Evolutionary conservation across 1,140 invertebrate species (phyloP).

Genomic region (Drosophila kohkoa): DNA sequence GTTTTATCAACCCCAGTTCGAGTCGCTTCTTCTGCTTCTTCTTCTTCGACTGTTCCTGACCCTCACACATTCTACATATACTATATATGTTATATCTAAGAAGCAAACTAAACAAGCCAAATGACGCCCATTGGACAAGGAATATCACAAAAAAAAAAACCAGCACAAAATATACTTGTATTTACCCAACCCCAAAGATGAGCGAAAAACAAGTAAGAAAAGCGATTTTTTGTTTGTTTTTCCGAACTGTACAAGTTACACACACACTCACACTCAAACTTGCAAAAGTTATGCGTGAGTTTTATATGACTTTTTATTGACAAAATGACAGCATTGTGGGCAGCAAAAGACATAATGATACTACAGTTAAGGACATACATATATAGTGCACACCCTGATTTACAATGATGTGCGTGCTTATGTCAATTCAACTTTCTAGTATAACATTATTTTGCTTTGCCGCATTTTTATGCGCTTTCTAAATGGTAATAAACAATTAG

Average conservation of each 20-base stretch:
- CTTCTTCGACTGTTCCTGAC: not conserved
- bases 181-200: constrained; percentile 35
- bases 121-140: constrained; percentile 47
- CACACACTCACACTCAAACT: not conserved
- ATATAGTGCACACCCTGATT: constrained; percentile 4
- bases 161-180: constrained; percentile 21
- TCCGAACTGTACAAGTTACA: constrained; percentile 43
- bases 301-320: constrained; percentile 58
- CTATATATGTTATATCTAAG: constrained; percentile 7
- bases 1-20: constrained; percentile 46
- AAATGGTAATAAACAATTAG: too few species aligned
- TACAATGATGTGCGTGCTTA: not conserved
- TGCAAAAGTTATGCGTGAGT: constrained; percentile 47
- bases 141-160: constrained; percentile 21
- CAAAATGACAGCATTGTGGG: constrained; percentile 49
- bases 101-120: constrained; percentile 48
- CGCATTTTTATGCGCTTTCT: too few species aligned
- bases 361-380: constrained; percentile 21
- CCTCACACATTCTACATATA: not conserved
- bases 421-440: too few species aligned
- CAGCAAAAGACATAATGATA: constrained; percentile 44
- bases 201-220: constrained; percentile 40
- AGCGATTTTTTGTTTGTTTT: constrained; percentile 50
- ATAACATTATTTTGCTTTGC: too few species aligned
- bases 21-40: not conserved